These are phyloP conservation scores for Lacerta agilis DNA, from an alignment of 2,797 vertebrate genomes.

Conservation along the genomic window DNA sequence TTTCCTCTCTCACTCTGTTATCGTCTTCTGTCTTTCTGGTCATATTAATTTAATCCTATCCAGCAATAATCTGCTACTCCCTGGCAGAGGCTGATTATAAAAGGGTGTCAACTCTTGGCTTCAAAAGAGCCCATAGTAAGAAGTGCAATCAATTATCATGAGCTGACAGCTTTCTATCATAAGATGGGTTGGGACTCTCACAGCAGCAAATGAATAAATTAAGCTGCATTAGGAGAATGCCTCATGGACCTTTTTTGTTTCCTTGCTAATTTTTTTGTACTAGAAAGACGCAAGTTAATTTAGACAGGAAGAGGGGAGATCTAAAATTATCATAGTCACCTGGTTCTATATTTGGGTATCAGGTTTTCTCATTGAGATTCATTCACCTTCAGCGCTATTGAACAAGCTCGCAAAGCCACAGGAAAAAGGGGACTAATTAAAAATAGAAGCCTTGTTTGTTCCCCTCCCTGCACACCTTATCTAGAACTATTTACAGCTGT, in stretches of 20 bases:
- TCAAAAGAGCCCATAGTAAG: background rate
- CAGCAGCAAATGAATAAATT: conserved; percentile 18
- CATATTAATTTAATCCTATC: conserved; percentile 30
- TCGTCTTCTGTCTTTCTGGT: conserved; percentile 18
- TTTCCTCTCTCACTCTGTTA: background rate
- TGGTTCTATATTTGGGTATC: background rate
- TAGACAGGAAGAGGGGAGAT: background rate
- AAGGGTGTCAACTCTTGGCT: conserved; percentile 6
- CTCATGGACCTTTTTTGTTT: background rate
- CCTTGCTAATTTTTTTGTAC: background rate
- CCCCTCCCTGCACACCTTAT: background rate
- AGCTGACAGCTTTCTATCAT: background rate
- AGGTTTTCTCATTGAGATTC: background rate
- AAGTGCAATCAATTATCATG: background rate
- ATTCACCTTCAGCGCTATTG: conserved; percentile 17
- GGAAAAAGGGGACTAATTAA: background rate
- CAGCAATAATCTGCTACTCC: conserved; percentile 30
- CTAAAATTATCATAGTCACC: background rate
- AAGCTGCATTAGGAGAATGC: conserved; percentile 1
- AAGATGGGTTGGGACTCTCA: background rate
- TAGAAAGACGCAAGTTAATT: background rate
- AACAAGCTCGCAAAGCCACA: conserved; percentile 23
- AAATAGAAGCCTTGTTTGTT: background rate
- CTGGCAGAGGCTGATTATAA: conserved; percentile 4
- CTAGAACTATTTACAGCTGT: background rate